Evolutionary conservation across 2,113 vertebrate genomes (phyloP), one percentile per base, ranked within the genome.

Genomic region (Cynoglossus semilaevis): DNA sequence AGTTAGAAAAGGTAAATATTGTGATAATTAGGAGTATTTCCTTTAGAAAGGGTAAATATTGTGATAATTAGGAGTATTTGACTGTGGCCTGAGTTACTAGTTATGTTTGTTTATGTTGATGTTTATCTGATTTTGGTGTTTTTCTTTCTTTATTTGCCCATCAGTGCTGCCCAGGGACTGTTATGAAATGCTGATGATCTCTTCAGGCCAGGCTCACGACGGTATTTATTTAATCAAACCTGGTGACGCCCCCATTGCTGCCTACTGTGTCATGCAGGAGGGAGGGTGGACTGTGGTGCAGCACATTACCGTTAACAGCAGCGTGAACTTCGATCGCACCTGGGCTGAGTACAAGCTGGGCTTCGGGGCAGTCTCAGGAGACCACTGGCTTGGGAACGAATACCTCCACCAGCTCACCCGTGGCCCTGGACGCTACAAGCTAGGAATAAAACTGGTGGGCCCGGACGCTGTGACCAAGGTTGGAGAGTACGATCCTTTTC

Each of bases 251-350:
- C 85, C 86, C 34, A 88, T 96, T 13, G 85, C 85, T 51, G 91
- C 80, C 1, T 92, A 68, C 63, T 95, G 94, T 53, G 88, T 91
- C 75, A 96, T 96, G 94, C 88, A 91, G 69, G 91, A 93, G 1
- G 93, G 93, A 7, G 94, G 94, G 47, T 96, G 94, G 94, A 95
- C 94, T 0, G 86, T 95, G 40, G 89, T 96, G 63, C 94, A 95
- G 79, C 94, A 95, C 50, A 95, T 95, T 66, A 96, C 94, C 2
- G 88, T 92, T 22, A 95, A 96, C 52, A 92, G 93, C 74, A 93
- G 88, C 13, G 82, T 94, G 0, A 77, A 92, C 60, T 96, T 95
- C 11, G 93, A 96, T 54, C 79, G 91, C 14, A 85, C 86, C 38
- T 96, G 94, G 94, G 79, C 77, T n/a, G 92, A 94, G 60, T 96